A percentile compares a stretch with the other conserved stretches of the same genome.
Conservation (phyloP, 2,888 invertebrate genomes). For the Norana najaformis region DNA sequence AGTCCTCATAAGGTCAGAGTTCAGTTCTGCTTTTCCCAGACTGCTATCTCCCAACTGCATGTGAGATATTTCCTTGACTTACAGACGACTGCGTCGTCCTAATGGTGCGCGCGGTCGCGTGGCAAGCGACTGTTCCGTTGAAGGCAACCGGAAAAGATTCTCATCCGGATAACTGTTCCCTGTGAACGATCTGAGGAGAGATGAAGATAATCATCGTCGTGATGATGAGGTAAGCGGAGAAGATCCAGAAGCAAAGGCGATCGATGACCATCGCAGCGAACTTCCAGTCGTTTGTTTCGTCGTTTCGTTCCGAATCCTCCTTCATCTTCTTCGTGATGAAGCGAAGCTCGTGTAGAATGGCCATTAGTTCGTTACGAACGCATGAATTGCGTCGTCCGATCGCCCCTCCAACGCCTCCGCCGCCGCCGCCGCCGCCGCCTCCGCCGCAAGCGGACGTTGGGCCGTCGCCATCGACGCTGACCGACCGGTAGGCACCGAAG, state of each 20-base stretch:
- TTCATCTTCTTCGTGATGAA: slow-evolving; percentile 49
- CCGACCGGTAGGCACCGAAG: slow-evolving; percentile 41
- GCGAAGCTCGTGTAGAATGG: slow-evolving; percentile 48
- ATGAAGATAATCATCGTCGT: slow-evolving; percentile 44
- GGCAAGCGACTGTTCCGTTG: neutral
- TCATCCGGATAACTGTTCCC: neutral
- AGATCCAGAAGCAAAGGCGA: slow-evolving; percentile 45
- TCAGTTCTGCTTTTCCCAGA: neutral
- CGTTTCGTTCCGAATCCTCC: slow-evolving; percentile 40
- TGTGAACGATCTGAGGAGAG: slow-evolving; percentile 33
- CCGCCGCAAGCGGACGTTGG: neutral
- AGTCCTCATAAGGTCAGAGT: neutral
- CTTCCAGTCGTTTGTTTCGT: slow-evolving; percentile 45
- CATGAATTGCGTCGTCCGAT: slow-evolving; percentile 41
- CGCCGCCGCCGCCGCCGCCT: neutral
- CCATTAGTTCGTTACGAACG: slow-evolving; percentile 46
- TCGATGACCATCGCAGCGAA: slow-evolving; percentile 47
- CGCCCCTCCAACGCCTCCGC: neutral
- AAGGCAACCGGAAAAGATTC: neutral
- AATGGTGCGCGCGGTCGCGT: neutral
- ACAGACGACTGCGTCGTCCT: neutral
- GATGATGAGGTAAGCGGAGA: slow-evolving; percentile 42
- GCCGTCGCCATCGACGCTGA: slow-evolving; percentile 38
- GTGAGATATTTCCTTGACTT: neutral
- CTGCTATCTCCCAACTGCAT: neutral